Evolutionary conservation across 2,888 invertebrate species (phyloP).

Genomic region (Meghimatium bilineatum): DNA sequence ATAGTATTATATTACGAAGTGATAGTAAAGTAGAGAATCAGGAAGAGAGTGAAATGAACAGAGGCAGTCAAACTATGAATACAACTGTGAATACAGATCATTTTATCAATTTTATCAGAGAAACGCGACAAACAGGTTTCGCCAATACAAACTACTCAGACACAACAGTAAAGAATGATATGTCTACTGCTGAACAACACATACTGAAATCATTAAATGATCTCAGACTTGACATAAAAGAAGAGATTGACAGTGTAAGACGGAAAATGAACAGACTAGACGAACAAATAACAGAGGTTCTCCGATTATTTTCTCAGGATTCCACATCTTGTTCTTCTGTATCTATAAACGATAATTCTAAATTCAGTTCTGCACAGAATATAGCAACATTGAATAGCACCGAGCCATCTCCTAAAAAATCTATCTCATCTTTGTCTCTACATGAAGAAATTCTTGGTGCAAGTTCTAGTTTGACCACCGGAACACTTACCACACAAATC

Average conservation of each 20-base stretch:
- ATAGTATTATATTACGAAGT: conserved; percentile 68
- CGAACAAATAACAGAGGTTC: conserved; percentile 86
- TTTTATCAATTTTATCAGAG: conserved; percentile 24
- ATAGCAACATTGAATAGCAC: conserved; percentile 66
- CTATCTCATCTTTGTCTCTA: conserved; percentile 46
- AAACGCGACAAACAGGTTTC: conserved; percentile 28
- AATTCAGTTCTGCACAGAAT: conserved; percentile 65
- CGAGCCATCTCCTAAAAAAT: conserved; percentile 67
- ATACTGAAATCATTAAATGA: conserved; percentile 89
- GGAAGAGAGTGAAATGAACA: conserved; percentile 40
- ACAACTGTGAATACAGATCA: conserved; percentile 24
- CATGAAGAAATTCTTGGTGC: conserved; percentile 27
- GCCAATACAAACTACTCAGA: conserved; percentile 23
- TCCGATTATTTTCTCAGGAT: conserved; percentile 72
- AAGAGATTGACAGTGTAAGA: conserved; percentile 88
- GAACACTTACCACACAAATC: conserved; percentile 20
- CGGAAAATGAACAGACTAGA: conserved; percentile 92
- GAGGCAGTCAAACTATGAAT: background rate
- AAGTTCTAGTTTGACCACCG: background rate
- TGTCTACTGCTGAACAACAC: conserved; percentile 80
- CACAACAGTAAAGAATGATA: conserved; percentile 40
- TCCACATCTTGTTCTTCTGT: conserved; percentile 67
- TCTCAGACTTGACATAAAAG: conserved; percentile 88
- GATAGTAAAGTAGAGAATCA: conserved; percentile 66
- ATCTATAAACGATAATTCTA: conserved; percentile 66